Base-by-base conservation (phyloP, 2,797 vertebrate genomes). In the Yasuhikotakia modesta region DNA sequence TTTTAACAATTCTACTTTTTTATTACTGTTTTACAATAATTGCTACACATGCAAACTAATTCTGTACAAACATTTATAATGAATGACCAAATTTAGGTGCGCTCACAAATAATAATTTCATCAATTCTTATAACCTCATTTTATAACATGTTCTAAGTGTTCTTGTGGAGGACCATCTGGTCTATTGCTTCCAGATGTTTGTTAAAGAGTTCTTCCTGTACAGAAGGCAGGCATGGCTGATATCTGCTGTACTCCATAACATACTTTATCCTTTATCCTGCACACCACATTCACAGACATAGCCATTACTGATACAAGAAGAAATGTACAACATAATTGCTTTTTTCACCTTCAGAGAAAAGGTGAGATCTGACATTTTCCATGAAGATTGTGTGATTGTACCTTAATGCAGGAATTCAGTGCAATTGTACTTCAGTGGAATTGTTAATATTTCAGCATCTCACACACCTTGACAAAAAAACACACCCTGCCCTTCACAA, bases 241-340 rank as follows among this genome's bases (percentile, higher is more conserved):
- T 99, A 99, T 70, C 86, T 94, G 88, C 84, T 93, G 88, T 96
- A 99, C 0, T 99, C 98, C 98, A 99, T 98, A 0, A 96, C 98
- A 81, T 96, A 99, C 87, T 99, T n/a, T 97, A 39, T 97, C 97
- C 97, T 86, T 98, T 99, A 1, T 97, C 98, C 97, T 99, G 10
- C 1, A 70, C 61, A 66, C 27, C 27, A 76, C 74, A 73, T 48
- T 24, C 24, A 69, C 53, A 32, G 22, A 58, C 22, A 46, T 27
- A 32, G 22, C 46, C 22, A 46, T 27, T 27, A 55, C n/a, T 3
- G n/a, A 65, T 14, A 13, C 13, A 2, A 60, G 24, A n/a, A n/a
- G 21, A 73, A 14, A 30, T 16, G 19, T 24, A 35, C 24, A 81
- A 10, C 60, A 1, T 84, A 52, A 83, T 65, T 1, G 1, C 7